phyloP scores from a whole-genome alignment of 1,140 invertebrate species.

The Drosophila mojavensis region DNA sequence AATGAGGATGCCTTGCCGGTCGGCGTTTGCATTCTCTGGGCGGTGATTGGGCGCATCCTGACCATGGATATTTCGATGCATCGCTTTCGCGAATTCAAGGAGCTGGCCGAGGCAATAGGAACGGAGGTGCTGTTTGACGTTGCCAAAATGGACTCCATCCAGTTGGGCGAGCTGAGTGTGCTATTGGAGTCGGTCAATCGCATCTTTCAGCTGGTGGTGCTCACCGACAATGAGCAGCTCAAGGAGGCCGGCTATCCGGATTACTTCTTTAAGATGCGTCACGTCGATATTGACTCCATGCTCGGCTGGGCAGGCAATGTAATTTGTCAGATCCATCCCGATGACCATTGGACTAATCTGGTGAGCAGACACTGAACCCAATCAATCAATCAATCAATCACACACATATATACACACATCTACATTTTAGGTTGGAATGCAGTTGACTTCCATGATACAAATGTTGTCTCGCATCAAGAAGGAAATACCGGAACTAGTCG shows the following conservation, averaged over 20 bases:
- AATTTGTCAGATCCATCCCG: not conserved
- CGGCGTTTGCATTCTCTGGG: constrained; percentile 33
- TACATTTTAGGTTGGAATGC: not conserved
- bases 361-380: not conserved
- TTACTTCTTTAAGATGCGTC: constrained; percentile 10
- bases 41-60: not conserved
- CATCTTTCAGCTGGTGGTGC: not conserved
- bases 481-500: not conserved
- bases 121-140: not conserved
- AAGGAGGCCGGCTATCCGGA: constrained; percentile 16
- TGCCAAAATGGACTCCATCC: not conserved
- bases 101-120: not conserved
- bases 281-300: constrained; percentile 6
- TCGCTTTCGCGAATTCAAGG: constrained; percentile 22
- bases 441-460: not conserved
- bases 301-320: not conserved
- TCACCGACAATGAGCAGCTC: constrained; percentile 4
- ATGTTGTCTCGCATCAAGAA: not conserved
- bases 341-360: not conserved
- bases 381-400: not conserved
- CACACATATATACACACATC: not conserved
- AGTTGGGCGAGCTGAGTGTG: not conserved
- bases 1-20: not conserved
- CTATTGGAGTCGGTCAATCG: constrained; percentile 1
- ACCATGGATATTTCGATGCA: constrained; percentile 22